These are phyloP conservation scores for Akabosia matsudoensis DNA, from an alignment of 1,140 invertebrate genomes.

Conservation along the genomic window DNA sequence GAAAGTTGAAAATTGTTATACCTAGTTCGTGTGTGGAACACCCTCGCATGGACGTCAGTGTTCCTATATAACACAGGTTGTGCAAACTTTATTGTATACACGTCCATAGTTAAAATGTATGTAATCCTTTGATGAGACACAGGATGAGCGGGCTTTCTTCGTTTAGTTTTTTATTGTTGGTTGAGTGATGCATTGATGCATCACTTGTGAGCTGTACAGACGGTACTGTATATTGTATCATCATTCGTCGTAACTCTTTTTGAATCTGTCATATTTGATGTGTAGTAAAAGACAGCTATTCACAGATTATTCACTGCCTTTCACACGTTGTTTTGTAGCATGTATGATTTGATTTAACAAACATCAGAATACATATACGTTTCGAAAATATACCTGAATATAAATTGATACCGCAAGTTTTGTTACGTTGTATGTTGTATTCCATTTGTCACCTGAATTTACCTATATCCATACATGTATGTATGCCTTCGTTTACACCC, in stretches of 20 bases:
- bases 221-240: not conserved
- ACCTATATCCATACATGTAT: too few relatives aligned
- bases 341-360: not conserved
- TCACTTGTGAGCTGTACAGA: not conserved
- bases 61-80: too few relatives aligned
- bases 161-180: not conserved
- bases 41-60: too few relatives aligned
- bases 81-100: not conserved
- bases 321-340: not conserved
- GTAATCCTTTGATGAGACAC: not conserved
- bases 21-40: too few relatives aligned
- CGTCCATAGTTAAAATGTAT: not conserved
- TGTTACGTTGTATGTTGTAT: too few relatives aligned
- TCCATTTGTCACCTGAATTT: too few relatives aligned
- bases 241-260: slow-evolving; percentile 3
- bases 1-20: not conserved
- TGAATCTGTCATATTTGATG: not conserved
- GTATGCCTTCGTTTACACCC: too few relatives aligned
- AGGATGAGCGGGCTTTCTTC: slow-evolving; percentile 1
- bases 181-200: not conserved
- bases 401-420: too few relatives aligned
- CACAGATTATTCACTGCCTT: slow-evolving; percentile 16
- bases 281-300: not conserved
- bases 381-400: not conserved
- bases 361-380: not conserved